These are phyloP conservation scores for Nyctibius grandis DNA, from an alignment of 2,797 vertebrate species.

Conservation along the genomic window DNA sequence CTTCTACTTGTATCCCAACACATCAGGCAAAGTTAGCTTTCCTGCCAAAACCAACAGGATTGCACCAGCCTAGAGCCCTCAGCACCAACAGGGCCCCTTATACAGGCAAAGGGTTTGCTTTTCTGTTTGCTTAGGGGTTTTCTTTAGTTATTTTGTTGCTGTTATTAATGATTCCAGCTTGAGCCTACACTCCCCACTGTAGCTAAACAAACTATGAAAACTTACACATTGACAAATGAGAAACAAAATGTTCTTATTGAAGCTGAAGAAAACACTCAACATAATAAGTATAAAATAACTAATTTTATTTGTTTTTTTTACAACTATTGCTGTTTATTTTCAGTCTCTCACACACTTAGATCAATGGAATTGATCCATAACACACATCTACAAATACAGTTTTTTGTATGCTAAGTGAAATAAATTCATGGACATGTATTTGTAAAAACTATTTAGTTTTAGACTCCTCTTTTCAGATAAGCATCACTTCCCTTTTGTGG, in stretches of 20 bases:
- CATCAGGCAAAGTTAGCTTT: neutral
- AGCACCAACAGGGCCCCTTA: neutral
- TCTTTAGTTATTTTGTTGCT: neutral
- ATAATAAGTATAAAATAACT: neutral
- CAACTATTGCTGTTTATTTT: neutral
- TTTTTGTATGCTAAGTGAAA: neutral
- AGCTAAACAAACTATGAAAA: neutral
- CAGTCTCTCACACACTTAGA: neutral
- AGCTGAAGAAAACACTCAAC: neutral
- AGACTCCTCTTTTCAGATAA: neutral
- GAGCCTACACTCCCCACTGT: neutral
- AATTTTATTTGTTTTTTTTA: neutral
- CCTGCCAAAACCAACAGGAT: neutral
- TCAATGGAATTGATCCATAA: neutral
- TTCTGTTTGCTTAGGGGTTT: neutral
- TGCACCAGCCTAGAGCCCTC: neutral
- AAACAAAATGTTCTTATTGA: neutral
- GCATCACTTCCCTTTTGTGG: neutral
- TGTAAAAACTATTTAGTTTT: neutral
- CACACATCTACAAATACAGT: neutral
- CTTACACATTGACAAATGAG: neutral
- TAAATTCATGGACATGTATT: neutral
- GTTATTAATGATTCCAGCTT: neutral
- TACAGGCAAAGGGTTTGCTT: neutral
- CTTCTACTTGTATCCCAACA: neutral